A percentile compares a stretch with the other conserved stretches of the same genome.
These are phyloP conservation scores for Chroicocephalus ridibundus DNA, from an alignment of 2,113 vertebrate species.

Conservation along the genomic window DNA sequence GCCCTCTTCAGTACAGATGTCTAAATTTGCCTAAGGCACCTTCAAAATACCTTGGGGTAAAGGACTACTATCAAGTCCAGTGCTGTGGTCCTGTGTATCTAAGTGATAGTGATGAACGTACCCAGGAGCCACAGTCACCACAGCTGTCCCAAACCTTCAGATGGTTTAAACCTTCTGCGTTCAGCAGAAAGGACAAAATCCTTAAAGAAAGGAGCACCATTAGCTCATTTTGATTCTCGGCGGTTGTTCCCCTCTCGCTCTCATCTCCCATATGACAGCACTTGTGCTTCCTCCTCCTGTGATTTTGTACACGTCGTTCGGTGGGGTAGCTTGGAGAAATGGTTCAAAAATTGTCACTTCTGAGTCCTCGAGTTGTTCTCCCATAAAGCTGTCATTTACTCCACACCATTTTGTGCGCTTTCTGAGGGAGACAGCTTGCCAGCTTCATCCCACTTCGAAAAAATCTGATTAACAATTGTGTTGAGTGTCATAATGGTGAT, in stretches of 20 bases:
- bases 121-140: not conserved
- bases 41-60: not conserved
- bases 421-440: not conserved
- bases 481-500: not conserved
- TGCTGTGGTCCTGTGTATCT: rapidly evolving
- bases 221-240: not conserved
- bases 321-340: not conserved
- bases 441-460: not conserved
- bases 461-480: conserved; percentile 19
- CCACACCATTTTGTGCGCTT: not conserved
- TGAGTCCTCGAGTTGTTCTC: not conserved
- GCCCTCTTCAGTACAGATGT: not conserved
- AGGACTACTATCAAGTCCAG: not conserved
- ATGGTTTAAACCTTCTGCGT: not conserved
- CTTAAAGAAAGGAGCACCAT: not conserved
- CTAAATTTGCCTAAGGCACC: not conserved
- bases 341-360: not conserved
- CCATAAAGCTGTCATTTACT: not conserved
- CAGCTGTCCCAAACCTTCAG: not conserved
- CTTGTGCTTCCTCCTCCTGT: not conserved
- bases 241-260: not conserved
- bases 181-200: not conserved
- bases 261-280: not conserved
- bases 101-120: not conserved
- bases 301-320: not conserved